A percentile compares a stretch with the other conserved stretches of the same genome.
Conservation (phyloP, 2,113 vertebrate genomes). For the Podilymbus podiceps region DNA sequence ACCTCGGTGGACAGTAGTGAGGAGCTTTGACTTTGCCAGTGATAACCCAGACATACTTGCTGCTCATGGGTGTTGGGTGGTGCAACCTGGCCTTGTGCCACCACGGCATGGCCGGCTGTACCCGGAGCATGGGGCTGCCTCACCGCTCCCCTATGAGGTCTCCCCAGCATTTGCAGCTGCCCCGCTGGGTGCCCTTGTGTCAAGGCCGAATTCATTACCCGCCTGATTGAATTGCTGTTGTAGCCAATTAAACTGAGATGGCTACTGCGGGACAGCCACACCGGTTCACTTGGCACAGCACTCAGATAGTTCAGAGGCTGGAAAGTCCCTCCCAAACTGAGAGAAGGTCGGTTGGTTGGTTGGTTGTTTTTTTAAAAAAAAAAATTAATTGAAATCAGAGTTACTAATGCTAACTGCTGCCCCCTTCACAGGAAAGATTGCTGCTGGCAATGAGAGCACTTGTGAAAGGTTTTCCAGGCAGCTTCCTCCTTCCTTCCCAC, state of each 20-base stretch:
- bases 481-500: neutral
- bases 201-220: neutral
- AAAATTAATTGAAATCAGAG: neutral
- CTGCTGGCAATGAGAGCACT: rapidly evolving
- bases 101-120: neutral
- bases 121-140: neutral
- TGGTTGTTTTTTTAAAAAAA: neutral
- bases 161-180: neutral
- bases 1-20: neutral
- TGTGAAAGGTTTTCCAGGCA: neutral
- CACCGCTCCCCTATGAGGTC: neutral
- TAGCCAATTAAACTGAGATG: neutral
- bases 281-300: rapidly evolving
- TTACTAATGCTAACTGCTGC: neutral
- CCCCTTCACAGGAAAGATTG: neutral
- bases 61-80: neutral
- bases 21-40: neutral
- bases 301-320: neutral
- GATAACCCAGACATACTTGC: neutral
- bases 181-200: neutral
- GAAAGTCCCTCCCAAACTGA: neutral
- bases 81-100: rapidly evolving
- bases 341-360: neutral
- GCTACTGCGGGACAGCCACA: neutral
- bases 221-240: neutral